phyloP scores from a whole-genome alignment of 2,888 invertebrate genomes.

The Carcina quercana region DNA sequence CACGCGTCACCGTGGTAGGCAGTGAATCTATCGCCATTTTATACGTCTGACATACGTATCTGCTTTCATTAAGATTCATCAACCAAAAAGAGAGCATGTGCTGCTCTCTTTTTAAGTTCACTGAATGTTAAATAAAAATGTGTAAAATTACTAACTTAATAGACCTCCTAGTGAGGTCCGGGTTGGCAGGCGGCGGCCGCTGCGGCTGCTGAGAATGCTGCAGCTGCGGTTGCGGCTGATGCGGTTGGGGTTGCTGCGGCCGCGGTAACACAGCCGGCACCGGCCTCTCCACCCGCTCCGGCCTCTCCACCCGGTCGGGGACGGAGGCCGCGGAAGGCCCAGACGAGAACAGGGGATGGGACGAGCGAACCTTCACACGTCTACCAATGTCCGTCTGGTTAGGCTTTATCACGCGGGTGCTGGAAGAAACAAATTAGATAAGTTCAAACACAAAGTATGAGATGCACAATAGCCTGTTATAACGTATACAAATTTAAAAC shows the following conservation, averaged over 20 bases:
- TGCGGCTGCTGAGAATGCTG: conserved; percentile 58
- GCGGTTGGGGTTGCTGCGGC: conserved; percentile 15
- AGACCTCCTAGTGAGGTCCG: conserved; percentile 83
- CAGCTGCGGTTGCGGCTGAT: conserved; percentile 40
- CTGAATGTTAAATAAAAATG: too few species aligned
- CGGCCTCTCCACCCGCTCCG: conserved; percentile 33
- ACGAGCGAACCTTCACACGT: conserved; percentile 83
- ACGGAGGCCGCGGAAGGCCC: conserved; percentile 36
- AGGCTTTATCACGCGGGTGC: conserved; percentile 94
- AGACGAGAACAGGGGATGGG: conserved; percentile 52
- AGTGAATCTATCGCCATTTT: too few species aligned
- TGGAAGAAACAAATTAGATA: conserved; percentile 48
- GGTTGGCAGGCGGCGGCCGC: conserved; percentile 67
- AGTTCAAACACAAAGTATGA: not conserved
- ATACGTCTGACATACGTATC: too few species aligned
- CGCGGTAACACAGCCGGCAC: conserved; percentile 20
- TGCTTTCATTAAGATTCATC: too few species aligned
- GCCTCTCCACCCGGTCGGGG: conserved; percentile 33
- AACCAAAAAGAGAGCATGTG: too few species aligned
- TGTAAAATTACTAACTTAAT: conserved; percentile 81
- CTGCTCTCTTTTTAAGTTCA: too few species aligned
- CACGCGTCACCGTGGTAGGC: too few species aligned
- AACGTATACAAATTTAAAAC: too few species aligned
- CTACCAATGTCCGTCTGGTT: conserved; percentile 92
- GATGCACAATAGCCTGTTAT: too few species aligned